phyloP scores from a whole-genome alignment of 2,113 vertebrate species.

The Hippolais icterina region DNA sequence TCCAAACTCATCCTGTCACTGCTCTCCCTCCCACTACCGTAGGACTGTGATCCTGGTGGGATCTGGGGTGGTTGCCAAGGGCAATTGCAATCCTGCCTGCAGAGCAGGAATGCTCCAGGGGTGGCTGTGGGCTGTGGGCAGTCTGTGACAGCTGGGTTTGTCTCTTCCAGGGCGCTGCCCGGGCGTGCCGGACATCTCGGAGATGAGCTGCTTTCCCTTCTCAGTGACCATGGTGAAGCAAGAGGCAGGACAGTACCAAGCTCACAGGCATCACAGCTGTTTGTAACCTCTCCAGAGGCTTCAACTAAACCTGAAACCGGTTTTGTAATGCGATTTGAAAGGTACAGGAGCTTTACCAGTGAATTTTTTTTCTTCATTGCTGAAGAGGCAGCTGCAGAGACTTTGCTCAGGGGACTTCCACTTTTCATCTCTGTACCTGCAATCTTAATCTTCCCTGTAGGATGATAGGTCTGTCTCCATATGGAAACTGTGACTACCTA shows the following conservation, averaged over 20 bases:
- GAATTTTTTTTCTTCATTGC: slow-evolving; percentile 12
- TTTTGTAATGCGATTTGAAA: neutral
- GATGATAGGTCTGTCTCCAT: neutral
- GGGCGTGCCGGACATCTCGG: neutral
- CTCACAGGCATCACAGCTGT: neutral
- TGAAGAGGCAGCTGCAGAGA: slow-evolving; percentile 56
- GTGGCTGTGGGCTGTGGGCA: neutral
- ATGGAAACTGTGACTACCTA: neutral
- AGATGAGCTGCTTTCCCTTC: neutral
- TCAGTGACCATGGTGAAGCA: neutral
- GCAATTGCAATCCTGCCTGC: neutral
- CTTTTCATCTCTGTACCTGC: slow-evolving; percentile 49
- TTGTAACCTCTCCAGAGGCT: neutral
- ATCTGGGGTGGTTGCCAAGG: neutral
- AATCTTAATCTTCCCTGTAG: neutral
- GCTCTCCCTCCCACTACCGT: neutral
- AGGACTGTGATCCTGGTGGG: neutral
- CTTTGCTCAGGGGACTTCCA: slow-evolving; percentile 65
- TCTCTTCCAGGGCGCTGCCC: neutral
- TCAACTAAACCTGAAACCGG: neutral
- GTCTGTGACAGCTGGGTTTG: neutral
- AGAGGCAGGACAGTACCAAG: neutral
- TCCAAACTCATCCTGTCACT: neutral
- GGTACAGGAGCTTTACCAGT: slow-evolving; percentile 58
- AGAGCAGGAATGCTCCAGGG: neutral